Evolutionary conservation across 2,797 vertebrate genomes (phyloP), one percentile per base, ranked within the genome.

Genomic region (Chromobotia macracanthus): DNA sequence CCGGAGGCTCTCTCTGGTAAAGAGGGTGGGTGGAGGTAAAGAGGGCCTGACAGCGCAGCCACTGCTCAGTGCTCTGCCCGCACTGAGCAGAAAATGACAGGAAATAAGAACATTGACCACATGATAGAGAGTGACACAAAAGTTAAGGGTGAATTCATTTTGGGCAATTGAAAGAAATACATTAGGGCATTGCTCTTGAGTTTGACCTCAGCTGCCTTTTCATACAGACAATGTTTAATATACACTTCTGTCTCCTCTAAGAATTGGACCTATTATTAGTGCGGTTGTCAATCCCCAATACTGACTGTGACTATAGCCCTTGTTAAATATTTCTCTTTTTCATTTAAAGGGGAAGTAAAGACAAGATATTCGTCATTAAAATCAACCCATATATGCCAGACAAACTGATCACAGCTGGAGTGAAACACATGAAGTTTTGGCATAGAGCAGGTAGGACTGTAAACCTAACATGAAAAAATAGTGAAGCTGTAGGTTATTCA

Each of bases 371-470:
- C 90, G 95, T 96, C 78, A 94, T 99, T 84, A 99, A 99, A 90
- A 95, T 98, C 80, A 99, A 99, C 84, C 97, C 98, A 7, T 97
- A 95, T 84, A 92, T 97, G 88, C 95, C 97, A 82, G 98, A 99
- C 90, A 99, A 98, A 91, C 92, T 99, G 86, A 95, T 99, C 90
- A 98, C 97, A 15, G 96, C 95, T 85, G 98, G 98, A 82, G 96
- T 99, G 88, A 99, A 99, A 84, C 98, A 99, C 77, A 95, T 98
- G 91, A 97, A 95, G 89, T 99, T 99, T 90, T 99, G 98, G 98
- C 95, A 95, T 75, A 95, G 95, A 95, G 96, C 97, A 88, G 98
- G 98, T 99, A 94, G 87, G 88, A 73, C 69, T 21, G 3, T 77
- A 25, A 58, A 77, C n/a, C 5, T 21, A 5, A 53, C 50, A 5